Percentiles rank a stretch among this genome's conserved stretches.
Evolutionary conservation across 2,113 vertebrate genomes (phyloP).

Genomic region (Megaceryle torquata): DNA sequence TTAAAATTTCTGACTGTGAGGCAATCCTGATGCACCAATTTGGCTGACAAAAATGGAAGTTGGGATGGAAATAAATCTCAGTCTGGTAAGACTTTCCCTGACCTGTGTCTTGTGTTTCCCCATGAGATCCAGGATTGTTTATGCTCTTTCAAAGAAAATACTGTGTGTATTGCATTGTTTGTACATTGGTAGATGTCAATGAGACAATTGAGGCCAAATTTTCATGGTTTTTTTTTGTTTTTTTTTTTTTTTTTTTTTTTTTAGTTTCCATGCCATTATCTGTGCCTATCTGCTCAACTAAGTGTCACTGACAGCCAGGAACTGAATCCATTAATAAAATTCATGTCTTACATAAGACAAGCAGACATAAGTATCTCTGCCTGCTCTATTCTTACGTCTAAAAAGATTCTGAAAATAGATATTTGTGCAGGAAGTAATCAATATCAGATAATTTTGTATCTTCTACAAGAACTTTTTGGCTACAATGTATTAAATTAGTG

Average conservation of each 20-base stretch:
- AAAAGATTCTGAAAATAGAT: background rate
- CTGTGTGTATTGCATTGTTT: background rate
- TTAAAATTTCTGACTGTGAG: background rate
- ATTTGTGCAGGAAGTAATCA: background rate
- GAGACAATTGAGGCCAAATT: fast-evolving
- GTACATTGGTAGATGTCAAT: background rate
- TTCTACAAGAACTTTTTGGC: background rate
- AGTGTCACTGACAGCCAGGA: background rate
- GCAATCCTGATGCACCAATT: background rate
- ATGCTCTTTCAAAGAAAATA: background rate
- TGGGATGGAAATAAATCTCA: background rate
- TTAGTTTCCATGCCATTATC: background rate
- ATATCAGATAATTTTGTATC: background rate
- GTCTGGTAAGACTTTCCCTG: background rate
- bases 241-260: background rate
- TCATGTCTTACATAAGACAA: background rate
- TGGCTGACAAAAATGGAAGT: background rate
- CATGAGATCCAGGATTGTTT: background rate
- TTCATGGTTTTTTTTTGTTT: background rate
- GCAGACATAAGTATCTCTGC: background rate
- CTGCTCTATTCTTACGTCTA: background rate
- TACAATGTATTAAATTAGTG: background rate
- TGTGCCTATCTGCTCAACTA: background rate
- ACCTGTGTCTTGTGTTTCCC: background rate
- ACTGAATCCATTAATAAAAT: background rate